Conservation (phyloP, 2,113 vertebrate species). For the Lasiurus cinereus region DNA sequence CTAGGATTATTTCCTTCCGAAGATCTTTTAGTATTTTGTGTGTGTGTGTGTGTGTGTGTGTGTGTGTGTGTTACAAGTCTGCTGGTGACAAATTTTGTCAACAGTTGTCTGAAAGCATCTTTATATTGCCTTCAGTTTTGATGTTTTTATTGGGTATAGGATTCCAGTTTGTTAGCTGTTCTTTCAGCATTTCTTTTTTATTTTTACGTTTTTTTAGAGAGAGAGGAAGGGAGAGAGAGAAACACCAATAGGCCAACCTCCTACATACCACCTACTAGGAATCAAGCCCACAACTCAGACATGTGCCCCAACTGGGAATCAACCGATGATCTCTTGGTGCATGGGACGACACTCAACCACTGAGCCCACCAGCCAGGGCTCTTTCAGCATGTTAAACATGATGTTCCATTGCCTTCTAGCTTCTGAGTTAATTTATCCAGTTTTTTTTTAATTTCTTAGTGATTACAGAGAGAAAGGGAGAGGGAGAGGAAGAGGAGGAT, state of each 20-base stretch:
- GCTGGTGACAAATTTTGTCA: background rate
- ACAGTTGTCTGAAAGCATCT: background rate
- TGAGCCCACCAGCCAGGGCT: background rate
- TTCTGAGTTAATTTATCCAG: background rate
- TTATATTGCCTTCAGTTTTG: background rate
- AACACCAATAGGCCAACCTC: background rate
- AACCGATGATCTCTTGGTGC: background rate
- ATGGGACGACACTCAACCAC: background rate
- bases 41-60: background rate
- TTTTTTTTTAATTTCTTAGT: too few species aligned
- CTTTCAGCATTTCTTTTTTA: background rate
- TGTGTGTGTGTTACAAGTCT: background rate
- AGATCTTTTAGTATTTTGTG: background rate
- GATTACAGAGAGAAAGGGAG: too few species aligned
- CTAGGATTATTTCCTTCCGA: background rate
- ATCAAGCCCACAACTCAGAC: background rate
- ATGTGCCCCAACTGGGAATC: background rate
- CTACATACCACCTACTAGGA: background rate
- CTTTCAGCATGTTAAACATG: background rate
- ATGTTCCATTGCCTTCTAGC: background rate
- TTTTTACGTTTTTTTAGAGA: background rate
- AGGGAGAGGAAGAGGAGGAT: too few species aligned
- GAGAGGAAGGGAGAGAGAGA: background rate
- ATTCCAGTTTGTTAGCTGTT: background rate
- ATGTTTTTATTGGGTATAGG: background rate